Evolutionary conservation across 1,140 invertebrate species (phyloP), one percentile per base, ranked within the genome.

Genomic region (Lepidurus arcticus): DNA sequence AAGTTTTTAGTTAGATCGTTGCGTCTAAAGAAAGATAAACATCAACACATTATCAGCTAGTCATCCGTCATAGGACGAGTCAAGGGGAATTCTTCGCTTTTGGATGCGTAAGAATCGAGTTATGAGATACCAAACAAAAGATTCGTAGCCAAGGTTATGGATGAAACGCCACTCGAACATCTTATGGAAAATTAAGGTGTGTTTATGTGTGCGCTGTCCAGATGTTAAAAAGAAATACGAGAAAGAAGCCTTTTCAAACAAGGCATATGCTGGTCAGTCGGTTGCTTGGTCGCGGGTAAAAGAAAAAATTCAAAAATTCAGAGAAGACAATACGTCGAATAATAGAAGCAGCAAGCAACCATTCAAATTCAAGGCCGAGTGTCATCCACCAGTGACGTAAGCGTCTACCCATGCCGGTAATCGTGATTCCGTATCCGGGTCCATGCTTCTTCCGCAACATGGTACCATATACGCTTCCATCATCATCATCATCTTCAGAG

Each of bases 301-400:
- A 21, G 8, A 47, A 11, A 16, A 47, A 47, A 16, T 65, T 0
- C 0, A 65, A 4, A 4, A n/a, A 65, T n/a, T 6, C 16, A 21
- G 53, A 65, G 53, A 65, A 65, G 8, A 65, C n/a, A 65, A 65
- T 65, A 47, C 45, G 45, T 47, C 45, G 45, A 21, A n/a, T 13
- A 65, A 65, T 65, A 65, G 53, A 65, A 65, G 53, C 53, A 21
- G 16, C 16, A 65, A 65, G 53, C 21, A 65, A 65, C 16, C 53
- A 65, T 65, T 65, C 16, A 65, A n/a, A 65, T 65, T 65, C 53
- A 65, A 65, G 53, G 53, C 53, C 53, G 53, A 65, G 53, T 65
- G 53, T 65, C 53, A 65, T 65, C 53, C 53, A 7, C 53, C 53
- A 13, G 53, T 65, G 53, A 65, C 53, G 53, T 65, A 65, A 65